Conservation (phyloP, 2,797 vertebrate genomes). For the Propithecus deckenii region DNA sequence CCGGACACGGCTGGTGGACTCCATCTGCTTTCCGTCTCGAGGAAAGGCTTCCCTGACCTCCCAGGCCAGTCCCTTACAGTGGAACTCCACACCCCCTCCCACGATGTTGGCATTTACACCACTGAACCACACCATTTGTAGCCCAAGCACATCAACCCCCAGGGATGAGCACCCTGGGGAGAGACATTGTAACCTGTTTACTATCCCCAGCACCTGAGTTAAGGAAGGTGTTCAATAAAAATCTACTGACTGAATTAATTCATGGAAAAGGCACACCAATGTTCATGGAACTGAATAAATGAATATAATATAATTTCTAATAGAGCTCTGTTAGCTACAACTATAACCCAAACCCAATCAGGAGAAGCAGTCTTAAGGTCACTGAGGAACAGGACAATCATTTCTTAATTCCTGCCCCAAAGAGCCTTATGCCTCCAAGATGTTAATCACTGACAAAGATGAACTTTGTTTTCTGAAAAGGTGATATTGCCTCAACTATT, state of each 20-base stretch:
- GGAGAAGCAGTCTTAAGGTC: slow-evolving; percentile 20
- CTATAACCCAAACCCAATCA: background rate
- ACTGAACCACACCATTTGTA: too few relatives aligned
- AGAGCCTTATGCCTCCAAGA: slow-evolving; percentile 28
- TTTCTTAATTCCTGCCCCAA: slow-evolving; percentile 34
- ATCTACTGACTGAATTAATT: background rate
- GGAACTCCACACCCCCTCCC: background rate
- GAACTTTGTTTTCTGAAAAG: slow-evolving; percentile 41
- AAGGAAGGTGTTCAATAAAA: background rate
- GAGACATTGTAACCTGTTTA: background rate
- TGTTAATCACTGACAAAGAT: background rate
- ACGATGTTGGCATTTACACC: background rate
- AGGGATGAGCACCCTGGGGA: background rate
- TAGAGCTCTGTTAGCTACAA: background rate
- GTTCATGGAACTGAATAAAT: background rate
- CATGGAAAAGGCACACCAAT: background rate
- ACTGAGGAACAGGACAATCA: slow-evolving; percentile 9
- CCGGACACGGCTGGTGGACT: background rate
- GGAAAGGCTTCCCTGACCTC: background rate
- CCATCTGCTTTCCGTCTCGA: background rate
- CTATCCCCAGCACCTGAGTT: background rate
- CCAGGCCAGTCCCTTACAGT: background rate
- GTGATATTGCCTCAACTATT: background rate
- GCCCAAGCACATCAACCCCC: accelerated
- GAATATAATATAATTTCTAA: background rate